Base-by-base conservation (phyloP, 1,140 invertebrate genomes). In the Tenebrio molitor region DNA sequence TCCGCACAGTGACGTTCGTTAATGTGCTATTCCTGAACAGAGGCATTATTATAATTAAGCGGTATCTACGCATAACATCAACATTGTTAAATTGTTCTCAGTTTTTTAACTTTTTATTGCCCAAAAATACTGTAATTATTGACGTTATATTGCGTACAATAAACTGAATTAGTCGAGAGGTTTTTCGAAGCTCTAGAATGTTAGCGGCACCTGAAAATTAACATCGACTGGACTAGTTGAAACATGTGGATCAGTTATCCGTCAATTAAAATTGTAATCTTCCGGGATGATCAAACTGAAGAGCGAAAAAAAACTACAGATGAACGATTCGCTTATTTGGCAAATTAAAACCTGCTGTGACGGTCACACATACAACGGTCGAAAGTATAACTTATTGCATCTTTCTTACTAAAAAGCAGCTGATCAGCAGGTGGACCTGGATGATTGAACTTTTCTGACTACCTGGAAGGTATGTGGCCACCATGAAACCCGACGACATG, bases 31-130 rank as follows among this genome's bases (percentile, higher is more conserved):
- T 74, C 67, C 69, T 50, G 73, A 74, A 74, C 58, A 71, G 69
- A 64, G 62, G 62, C 65, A 39, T 74, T 71, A 71, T 74, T 73
- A 71, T 74, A 74, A 74, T 74, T 74, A 74, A 64, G 50, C 65
- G 36, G 50, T 69, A 74, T 74, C 73, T 65, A 74, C 73, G 50
- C 58, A 74, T 71, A 74, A 64, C 63, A 74, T 74, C 73, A 74
- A 74, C 69, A 71, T 65, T 74, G 73, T 74, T 66, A 65, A 72
- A 72, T 74, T 69, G 70, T 72, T 72, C 64, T 39, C 73, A 71
- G 73, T 67, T 69, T 74, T 69, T 44, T 50, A 62, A 41, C 33
- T 58, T 70, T 58, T 70, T 39, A 25, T 70, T 33, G 42, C 46
- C 50, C 39, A 10, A 68, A 50, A 44, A 68, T 44, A 46, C 39